Base-by-base conservation (phyloP, 2,113 vertebrate species). In the Hiodon tergisus region DNA sequence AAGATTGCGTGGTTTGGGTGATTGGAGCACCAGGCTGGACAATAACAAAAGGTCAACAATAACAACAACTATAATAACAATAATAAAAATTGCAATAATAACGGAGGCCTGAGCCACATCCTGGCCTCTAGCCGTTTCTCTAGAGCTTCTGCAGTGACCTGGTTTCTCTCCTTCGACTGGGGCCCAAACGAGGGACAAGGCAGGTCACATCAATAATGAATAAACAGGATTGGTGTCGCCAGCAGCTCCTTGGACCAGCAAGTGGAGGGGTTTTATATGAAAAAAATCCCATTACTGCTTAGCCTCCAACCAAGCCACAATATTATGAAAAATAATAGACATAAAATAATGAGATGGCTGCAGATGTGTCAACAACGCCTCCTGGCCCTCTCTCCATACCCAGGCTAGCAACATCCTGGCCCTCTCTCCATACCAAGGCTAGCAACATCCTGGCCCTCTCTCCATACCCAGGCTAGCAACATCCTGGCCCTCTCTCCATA, bases 141-240 rank as follows among this genome's bases (percentile, higher is more conserved):
- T 71, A 76, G 50, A 69, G 80, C 76, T 76, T 78, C 69, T 77
- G 81, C 46, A 16, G 85, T 88, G 89, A 88, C 88, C 90, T 87
- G 87, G 82, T 87, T 90, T 88, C 78, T 87, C 83, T 61, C 10
- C 13, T 71, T 50, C 51, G 72, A 73, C 31, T 78, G 80, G 63
- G 75, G 69, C 81, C 84, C 82, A 88, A 84, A 88, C 85, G 84
- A 69, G 75, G 81, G 85, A 74, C 84, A 84, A 84, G 88, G 88
- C 86, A 83, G 85, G 71, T 76, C 78, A 81, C 87, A 89, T 92
- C 87, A 91, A 92, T 92, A 92, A 92, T 89, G 85, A 79, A 90
- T 87, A 83, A 80, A 86, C 84, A 85, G 62, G 67, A 46, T 79
- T 82, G 82, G 74, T 46, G 70, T 50, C 54, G 55, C 5, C 31